phyloP scores from a whole-genome alignment of 2,113 vertebrate genomes.

The Grus americana region DNA sequence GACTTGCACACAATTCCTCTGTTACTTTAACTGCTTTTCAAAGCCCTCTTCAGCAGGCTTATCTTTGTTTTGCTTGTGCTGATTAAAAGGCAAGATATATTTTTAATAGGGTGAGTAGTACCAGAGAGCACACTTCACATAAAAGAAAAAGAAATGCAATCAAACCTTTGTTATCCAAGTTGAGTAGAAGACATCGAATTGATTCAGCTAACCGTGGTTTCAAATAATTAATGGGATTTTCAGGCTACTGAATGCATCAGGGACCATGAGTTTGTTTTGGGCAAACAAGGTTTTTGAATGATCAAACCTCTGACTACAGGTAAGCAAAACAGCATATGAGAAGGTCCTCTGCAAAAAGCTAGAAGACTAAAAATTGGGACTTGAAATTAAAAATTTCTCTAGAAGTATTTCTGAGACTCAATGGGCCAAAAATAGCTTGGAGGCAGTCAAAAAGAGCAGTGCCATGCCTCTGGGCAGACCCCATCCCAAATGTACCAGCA shows the following conservation, averaged over 20 bases:
- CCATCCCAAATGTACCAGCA: not conserved
- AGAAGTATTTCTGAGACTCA: not conserved
- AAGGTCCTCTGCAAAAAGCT: not conserved
- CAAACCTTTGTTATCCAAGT: constrained; percentile 40
- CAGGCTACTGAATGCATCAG: not conserved
- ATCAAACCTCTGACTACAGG: not conserved
- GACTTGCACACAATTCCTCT: constrained; percentile 50
- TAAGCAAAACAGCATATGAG: not conserved
- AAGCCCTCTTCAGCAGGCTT: constrained; percentile 29
- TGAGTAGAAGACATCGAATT: constrained; percentile 26
- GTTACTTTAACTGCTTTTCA: constrained; percentile 44
- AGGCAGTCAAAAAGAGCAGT: not conserved
- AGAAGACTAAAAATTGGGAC: not conserved
- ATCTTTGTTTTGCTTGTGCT: constrained; percentile 61
- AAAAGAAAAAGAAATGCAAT: constrained; percentile 31
- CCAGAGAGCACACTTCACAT: constrained; percentile 23
- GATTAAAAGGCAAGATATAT: constrained; percentile 64
- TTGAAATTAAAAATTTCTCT: not conserved
- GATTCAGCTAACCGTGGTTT: constrained; percentile 18
- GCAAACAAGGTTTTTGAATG: not conserved
- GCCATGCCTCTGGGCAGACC: not conserved
- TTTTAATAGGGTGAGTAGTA: constrained; percentile 57
- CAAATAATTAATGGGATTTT: constrained; percentile 47
- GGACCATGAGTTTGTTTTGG: not conserved
- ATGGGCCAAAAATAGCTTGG: not conserved